Base-by-base conservation (phyloP, 2,797 vertebrate genomes). In the Sandelia bainsii region DNA sequence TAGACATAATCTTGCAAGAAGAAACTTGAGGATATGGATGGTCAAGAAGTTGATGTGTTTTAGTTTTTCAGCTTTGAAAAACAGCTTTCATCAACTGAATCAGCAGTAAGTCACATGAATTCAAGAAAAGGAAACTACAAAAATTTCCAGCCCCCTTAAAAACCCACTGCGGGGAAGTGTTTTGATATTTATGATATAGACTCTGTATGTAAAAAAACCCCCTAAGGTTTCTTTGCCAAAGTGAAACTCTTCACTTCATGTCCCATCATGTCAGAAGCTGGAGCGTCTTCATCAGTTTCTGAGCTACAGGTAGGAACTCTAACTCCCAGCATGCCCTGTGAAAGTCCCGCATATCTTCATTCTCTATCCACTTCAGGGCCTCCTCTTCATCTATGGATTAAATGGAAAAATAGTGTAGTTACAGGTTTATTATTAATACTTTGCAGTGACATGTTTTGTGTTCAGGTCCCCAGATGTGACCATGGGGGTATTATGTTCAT, bases 281-380 rank as follows among this genome's bases (percentile, higher is more conserved):
- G 61, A 97, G 93, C 53, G 89, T 93, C 45, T 87, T 87, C 32
- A 92, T 87, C 68, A 99, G 95, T 65, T 95, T 96, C 78, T 94
- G 89, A 61, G 97, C 97, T 71, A 97, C 96, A 3, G 97, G 97
- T 58, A 93, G 90, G 88, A 99, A 99, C 74, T 98, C 95, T 8
- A 82, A 82, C 92, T 99, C 96, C 98, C 98, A 99, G 58, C 94
- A 95, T 2, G 93, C 86, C 83, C 61, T 94, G 86, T 96, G 95
- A 69, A 92, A 92, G 57, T 93, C 92, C 83, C 86, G 93, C 71
- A 93, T 77, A 8, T 95, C 95, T 70, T 88, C 82, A 59, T 94
- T 83, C 29, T 92, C 86, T 56, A 75, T 89, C 93, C 90, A 93
- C 76, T 93, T 93, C 84, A 96, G 71, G 10, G 79, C 93, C 50